phyloP scores from a whole-genome alignment of 2,113 vertebrate genomes.

The Neodontobutis hainanensis region DNA sequence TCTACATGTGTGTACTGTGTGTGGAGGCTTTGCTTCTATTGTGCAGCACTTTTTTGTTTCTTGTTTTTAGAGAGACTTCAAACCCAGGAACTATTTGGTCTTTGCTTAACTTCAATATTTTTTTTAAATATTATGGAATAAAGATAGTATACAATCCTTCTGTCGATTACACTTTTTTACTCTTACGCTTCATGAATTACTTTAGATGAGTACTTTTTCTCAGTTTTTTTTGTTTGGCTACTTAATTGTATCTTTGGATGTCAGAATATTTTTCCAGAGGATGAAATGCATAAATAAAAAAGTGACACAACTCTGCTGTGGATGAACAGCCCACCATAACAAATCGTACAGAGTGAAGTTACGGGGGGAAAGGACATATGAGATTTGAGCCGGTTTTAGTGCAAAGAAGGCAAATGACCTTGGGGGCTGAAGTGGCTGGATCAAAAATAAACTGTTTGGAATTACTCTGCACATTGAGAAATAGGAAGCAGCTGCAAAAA shows the following conservation, averaged over 20 bases:
- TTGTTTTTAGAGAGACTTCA: too few species aligned
- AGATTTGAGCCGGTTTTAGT: constrained; percentile 65
- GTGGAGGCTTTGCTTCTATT: too few species aligned
- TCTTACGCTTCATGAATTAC: too few species aligned
- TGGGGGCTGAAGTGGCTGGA: constrained; percentile 75
- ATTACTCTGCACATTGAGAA: constrained; percentile 78
- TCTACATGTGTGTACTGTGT: too few species aligned
- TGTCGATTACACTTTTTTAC: too few species aligned
- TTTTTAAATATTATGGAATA: too few species aligned
- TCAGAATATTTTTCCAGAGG: constrained; percentile 31
- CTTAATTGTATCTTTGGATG: constrained; percentile 4
- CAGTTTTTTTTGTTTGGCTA: too few species aligned
- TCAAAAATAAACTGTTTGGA: constrained; percentile 84
- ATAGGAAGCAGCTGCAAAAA: constrained; percentile 80
- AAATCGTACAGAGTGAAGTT: constrained; percentile 58
- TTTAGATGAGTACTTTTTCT: too few species aligned
- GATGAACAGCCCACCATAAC: constrained; percentile 51
- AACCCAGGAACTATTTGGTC: too few species aligned
- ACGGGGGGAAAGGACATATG: constrained; percentile 58
- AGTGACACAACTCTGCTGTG: constrained; percentile 49
- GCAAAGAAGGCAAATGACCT: constrained; percentile 70
- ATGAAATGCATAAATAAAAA: constrained; percentile 24
- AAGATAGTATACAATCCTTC: too few species aligned
- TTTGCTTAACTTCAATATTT: too few species aligned
- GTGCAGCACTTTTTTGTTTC: too few species aligned